Evolutionary conservation across 1,140 invertebrate genomes (phyloP).

Genomic region (Musca domestica): DNA sequence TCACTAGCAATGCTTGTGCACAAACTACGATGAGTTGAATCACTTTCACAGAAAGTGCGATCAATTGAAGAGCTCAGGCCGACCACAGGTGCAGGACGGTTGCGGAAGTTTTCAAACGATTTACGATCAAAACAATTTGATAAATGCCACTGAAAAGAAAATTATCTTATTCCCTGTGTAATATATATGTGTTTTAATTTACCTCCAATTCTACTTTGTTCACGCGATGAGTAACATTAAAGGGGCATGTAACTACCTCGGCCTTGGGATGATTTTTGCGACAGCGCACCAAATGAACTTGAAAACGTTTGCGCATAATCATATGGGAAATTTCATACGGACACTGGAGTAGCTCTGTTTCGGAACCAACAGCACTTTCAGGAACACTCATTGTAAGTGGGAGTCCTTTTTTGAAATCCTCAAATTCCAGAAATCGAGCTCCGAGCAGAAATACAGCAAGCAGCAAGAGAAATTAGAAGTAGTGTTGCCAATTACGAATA

Average conservation of each 20-base stretch:
- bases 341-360: slow-evolving; percentile 21
- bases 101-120: slow-evolving; percentile 24
- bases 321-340: slow-evolving; percentile 26
- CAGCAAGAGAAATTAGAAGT: too few relatives aligned
- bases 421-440: too few relatives aligned
- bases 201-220: slow-evolving; percentile 27
- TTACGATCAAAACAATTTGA: slow-evolving; percentile 20
- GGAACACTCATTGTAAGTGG: background rate
- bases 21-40: background rate
- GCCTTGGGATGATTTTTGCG: slow-evolving; percentile 21
- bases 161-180: too few relatives aligned
- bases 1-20: background rate
- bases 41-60: background rate
- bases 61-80: slow-evolving; percentile 1
- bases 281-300: slow-evolving; percentile 26
- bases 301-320: slow-evolving; percentile 26
- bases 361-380: slow-evolving; percentile 9
- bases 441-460: too few relatives aligned
- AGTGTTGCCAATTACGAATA: too few relatives aligned
- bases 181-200: background rate
- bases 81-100: background rate
- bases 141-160: slow-evolving; percentile 25
- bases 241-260: slow-evolving; percentile 20
- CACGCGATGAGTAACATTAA: slow-evolving; percentile 26
- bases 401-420: background rate